Percentiles rank a stretch among this genome's conserved stretches.
These are phyloP conservation scores for Spodoptera picta DNA, from an alignment of 2,888 invertebrate species.

Conservation along the genomic window DNA sequence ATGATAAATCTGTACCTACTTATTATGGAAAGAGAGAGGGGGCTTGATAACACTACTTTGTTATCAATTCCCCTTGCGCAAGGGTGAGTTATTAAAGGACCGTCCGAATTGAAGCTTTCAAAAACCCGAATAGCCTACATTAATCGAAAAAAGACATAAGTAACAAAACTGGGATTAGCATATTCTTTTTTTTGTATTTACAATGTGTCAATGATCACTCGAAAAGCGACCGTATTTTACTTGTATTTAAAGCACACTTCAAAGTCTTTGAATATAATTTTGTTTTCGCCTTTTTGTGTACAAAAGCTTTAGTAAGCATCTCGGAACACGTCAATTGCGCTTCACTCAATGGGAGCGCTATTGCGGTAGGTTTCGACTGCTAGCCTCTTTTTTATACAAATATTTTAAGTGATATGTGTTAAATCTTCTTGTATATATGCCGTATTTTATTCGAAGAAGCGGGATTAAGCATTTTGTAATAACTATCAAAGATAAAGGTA, in stretches of 20 bases:
- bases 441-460: constrained; percentile 1
- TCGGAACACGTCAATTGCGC: constrained; percentile 32
- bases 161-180: constrained; percentile 5
- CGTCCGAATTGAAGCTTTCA: background rate
- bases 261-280: constrained; percentile 11
- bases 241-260: background rate
- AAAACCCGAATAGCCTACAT: constrained; percentile 1
- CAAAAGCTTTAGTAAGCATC: constrained; percentile 33
- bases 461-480: background rate
- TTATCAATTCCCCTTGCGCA: background rate
- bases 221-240: background rate
- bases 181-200: constrained; percentile 14
- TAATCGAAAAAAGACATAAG: constrained; percentile 23
- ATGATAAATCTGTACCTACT: background rate
- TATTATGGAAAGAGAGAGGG: too few relatives aligned
- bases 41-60: too few relatives aligned
- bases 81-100: too few relatives aligned
- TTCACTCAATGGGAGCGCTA: constrained; percentile 42
- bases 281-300: constrained; percentile 12
- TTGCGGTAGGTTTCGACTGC: constrained; percentile 52
- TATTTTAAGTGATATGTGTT: constrained; percentile 3
- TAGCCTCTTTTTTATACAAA: constrained; percentile 23
- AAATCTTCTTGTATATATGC: background rate
- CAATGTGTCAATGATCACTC: constrained; percentile 1
- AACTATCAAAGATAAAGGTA: too few relatives aligned